Evolutionary conservation across 2,888 invertebrate genomes (phyloP).

Genomic region (Dryobotodes eremita): DNA sequence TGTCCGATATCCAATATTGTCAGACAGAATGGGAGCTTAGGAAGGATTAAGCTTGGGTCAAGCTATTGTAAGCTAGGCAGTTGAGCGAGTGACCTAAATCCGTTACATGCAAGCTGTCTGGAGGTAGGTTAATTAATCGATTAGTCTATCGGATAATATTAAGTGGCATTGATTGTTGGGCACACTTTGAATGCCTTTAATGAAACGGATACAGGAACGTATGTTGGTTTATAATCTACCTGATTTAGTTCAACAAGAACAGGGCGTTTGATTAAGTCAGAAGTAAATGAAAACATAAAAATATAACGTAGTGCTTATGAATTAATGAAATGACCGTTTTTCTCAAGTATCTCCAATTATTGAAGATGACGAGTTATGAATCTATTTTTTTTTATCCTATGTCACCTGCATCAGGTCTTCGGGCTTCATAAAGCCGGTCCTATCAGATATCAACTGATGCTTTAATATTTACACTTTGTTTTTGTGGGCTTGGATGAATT

Average conservation of each 20-base stretch:
- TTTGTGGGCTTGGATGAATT: constrained; percentile 54
- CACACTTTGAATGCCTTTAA: constrained; percentile 36
- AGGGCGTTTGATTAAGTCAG: constrained; percentile 22
- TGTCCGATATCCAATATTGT: constrained; percentile 42
- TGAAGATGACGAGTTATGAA: constrained; percentile 45
- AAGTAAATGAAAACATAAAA: constrained; percentile 53
- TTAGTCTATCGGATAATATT: constrained; percentile 28
- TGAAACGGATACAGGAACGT: constrained; percentile 6
- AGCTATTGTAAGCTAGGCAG: constrained; percentile 45
- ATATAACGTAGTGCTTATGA: not conserved
- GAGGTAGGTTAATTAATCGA: constrained; percentile 55
- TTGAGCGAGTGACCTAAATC: constrained; percentile 51
- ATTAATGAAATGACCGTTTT: constrained; percentile 42
- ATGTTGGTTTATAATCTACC: not conserved
- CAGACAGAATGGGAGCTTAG: constrained; percentile 42
- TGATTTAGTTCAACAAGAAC: constrained; percentile 3
- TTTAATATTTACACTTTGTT: constrained; percentile 56
- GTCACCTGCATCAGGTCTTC: constrained; percentile 31
- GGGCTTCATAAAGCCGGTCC: constrained; percentile 39
- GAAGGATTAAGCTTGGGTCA: constrained; percentile 53
- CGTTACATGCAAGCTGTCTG: constrained; percentile 36
- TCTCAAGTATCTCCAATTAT: constrained; percentile 51
- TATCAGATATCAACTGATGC: constrained; percentile 53
- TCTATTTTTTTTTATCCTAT: constrained; percentile 34
- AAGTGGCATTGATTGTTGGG: constrained; percentile 22